A percentile compares a stretch with the other conserved stretches of the same genome.
These are phyloP conservation scores for Romanomermis culicivorax DNA, from an alignment of 2,888 invertebrate species.

Conservation along the genomic window DNA sequence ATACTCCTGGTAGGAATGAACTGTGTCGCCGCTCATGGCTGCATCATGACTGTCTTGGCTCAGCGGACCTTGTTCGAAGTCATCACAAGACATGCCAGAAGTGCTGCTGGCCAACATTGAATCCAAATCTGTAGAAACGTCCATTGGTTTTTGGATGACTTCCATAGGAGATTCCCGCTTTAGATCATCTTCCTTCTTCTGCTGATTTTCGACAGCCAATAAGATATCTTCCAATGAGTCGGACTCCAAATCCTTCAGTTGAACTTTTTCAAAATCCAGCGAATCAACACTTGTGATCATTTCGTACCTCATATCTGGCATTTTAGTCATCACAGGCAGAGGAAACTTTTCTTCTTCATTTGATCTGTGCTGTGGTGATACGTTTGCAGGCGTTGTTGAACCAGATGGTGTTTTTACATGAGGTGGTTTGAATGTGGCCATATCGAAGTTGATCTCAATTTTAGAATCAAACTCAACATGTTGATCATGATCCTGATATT, in stretches of 20 bases:
- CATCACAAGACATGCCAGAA: slow-evolving; percentile 17
- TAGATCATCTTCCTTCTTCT: too few relatives aligned
- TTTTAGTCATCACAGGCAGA: too few relatives aligned
- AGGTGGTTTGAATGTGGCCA: neutral
- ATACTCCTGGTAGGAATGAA: slow-evolving; percentile 19
- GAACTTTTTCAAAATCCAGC: neutral
- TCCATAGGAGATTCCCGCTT: neutral
- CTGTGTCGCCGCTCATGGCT: slow-evolving; percentile 22
- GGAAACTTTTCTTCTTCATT: too few relatives aligned
- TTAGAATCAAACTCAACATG: too few relatives aligned
- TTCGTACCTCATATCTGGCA: neutral
- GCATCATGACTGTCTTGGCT: slow-evolving; percentile 20
- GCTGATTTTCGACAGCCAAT: neutral
- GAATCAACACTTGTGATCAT: slow-evolving; percentile 5
- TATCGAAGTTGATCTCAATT: neutral
- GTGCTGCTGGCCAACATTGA: slow-evolving; percentile 10
- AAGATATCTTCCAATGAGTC: neutral
- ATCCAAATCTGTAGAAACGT: slow-evolving; percentile 5
- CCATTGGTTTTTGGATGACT: neutral
- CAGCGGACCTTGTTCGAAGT: slow-evolving; percentile 12
- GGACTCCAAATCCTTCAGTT: neutral
- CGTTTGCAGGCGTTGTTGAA: neutral
- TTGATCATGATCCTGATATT: slow-evolving; percentile 7
- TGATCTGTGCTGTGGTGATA: neutral
- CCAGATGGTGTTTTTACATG: too few relatives aligned